Conservation (phyloP, 2,113 vertebrate species). For the Tragelaphus buxtoni region DNA sequence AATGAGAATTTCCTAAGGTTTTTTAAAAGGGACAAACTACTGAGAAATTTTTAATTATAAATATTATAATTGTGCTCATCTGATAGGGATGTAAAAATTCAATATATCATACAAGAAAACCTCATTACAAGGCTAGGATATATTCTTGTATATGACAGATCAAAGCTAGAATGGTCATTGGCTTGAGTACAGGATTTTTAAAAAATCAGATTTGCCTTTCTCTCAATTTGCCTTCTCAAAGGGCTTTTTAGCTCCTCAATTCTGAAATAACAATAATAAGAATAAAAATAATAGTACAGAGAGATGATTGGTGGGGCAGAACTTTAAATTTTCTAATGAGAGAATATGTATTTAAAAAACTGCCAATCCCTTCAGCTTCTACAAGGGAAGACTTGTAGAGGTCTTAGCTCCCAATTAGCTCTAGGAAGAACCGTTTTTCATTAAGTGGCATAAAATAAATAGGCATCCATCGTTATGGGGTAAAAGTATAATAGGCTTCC, state of each 20-base stretch:
- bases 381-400: background rate
- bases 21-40: background rate
- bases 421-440: constrained; percentile 10
- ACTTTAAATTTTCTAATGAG: constrained; percentile 42
- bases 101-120: background rate
- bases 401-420: background rate
- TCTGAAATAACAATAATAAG: constrained; percentile 35
- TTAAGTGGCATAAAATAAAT: background rate
- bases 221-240: constrained; percentile 21
- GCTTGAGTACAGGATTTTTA: background rate
- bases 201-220: constrained; percentile 28
- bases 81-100: constrained; percentile 20
- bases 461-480: background rate
- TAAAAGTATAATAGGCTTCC: background rate
- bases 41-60: constrained; percentile 2
- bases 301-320: constrained; percentile 3
- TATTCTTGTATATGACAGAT: background rate
- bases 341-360: constrained; percentile 12
- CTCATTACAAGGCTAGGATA: background rate
- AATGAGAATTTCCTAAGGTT: background rate
- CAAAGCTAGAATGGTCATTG: background rate
- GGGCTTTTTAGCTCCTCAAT: background rate
- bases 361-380: background rate
- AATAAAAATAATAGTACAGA: constrained; percentile 12
- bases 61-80: background rate